These are phyloP conservation scores for Argyresthia goedartella DNA, from an alignment of 2,888 invertebrate genomes.

Conservation along the genomic window DNA sequence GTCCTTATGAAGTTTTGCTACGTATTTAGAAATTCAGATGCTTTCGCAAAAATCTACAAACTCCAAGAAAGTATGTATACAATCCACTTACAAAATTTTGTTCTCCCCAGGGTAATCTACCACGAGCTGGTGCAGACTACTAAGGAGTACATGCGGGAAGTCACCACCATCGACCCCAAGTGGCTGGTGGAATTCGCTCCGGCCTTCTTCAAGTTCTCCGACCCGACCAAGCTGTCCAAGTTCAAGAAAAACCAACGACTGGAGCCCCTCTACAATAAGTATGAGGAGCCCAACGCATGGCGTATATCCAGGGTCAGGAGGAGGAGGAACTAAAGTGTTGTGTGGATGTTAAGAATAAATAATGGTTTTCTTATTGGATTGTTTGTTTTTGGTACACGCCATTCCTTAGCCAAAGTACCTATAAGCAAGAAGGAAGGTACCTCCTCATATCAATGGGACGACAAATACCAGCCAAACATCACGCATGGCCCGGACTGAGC, in stretches of 20 bases:
- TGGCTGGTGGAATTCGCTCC: conserved; percentile 99
- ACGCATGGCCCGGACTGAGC: too few relatives aligned
- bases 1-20: too few relatives aligned
- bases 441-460: too few relatives aligned
- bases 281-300: conserved; percentile 99
- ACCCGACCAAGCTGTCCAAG: conserved; percentile 97
- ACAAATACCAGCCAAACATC: too few relatives aligned
- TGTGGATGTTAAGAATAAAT: background rate
- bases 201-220: conserved; percentile 98
- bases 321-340: conserved; percentile 80
- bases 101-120: conserved; percentile 86
- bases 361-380: background rate
- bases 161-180: conserved; percentile 95
- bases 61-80: too few relatives aligned
- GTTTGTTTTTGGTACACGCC: too few relatives aligned
- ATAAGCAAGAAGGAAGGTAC: too few relatives aligned
- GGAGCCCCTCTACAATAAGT: conserved; percentile 98
- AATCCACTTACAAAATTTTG: too few relatives aligned
- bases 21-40: too few relatives aligned
- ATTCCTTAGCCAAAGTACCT: too few relatives aligned
- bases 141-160: conserved; percentile 99
- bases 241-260: conserved; percentile 99
- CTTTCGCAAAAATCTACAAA: too few relatives aligned
- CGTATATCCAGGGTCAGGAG: conserved; percentile 94
- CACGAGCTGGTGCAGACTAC: conserved; percentile 99